A percentile compares a stretch with the other conserved stretches of the same genome.
These are phyloP conservation scores for Girardinichthys multiradiatus DNA, from an alignment of 2,113 vertebrate genomes.

Conservation along the genomic window DNA sequence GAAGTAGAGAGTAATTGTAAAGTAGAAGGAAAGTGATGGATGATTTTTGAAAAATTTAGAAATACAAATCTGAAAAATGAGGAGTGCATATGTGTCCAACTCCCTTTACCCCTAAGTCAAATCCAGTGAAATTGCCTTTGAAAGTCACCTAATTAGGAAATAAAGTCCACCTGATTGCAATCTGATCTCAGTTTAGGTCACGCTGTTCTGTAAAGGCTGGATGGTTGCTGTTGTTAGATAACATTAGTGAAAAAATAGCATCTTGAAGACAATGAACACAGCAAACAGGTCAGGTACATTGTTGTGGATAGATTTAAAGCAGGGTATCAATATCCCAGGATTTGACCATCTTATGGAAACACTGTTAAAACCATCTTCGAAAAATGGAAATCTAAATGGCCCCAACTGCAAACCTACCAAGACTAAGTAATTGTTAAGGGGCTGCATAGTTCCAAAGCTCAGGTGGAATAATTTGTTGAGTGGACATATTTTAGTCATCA, in stretches of 20 bases:
- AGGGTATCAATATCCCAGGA: not conserved
- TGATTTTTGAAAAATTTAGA: not conserved
- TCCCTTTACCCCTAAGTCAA: not conserved
- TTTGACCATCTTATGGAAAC: not conserved
- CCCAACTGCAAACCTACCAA: not conserved
- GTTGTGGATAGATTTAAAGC: not conserved
- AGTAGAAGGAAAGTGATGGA: too few species aligned
- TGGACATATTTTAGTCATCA: not conserved
- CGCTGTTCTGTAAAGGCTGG: too few species aligned
- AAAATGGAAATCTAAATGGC: not conserved
- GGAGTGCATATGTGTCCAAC: not conserved
- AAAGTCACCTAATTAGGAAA: too few species aligned
- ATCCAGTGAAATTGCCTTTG: too few species aligned
- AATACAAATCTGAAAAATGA: not conserved
- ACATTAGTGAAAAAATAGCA: too few species aligned
- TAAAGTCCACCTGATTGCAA: too few species aligned
- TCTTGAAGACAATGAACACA: not conserved
- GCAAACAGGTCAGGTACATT: not conserved
- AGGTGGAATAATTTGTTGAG: not conserved
- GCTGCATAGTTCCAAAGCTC: not conserved
- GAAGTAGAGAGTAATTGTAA: not conserved
- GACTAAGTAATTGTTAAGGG: not conserved
- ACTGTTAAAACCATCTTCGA: not conserved
- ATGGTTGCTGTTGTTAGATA: too few species aligned
- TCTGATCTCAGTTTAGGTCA: too few species aligned